phyloP scores from a whole-genome alignment of 2,888 invertebrate genomes.

The Protodeltote pygarga region DNA sequence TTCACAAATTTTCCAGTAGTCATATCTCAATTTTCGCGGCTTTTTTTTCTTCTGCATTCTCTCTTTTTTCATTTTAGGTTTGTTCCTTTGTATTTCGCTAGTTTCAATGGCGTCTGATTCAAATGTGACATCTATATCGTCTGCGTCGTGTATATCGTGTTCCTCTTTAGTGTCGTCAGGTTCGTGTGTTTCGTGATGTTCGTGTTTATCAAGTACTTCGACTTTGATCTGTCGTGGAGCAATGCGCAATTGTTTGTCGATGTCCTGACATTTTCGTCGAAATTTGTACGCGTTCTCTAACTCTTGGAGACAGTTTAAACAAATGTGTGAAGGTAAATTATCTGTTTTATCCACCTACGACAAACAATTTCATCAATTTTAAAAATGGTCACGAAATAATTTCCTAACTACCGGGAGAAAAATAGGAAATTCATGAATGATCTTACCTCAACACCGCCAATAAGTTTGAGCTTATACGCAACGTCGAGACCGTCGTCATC shows the following conservation, averaged over 20 bases:
- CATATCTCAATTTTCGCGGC: constrained; percentile 66
- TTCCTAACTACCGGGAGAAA: too few relatives aligned
- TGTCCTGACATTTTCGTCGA: constrained; percentile 77
- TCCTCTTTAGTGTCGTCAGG: constrained; percentile 41
- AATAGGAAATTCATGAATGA: too few relatives aligned
- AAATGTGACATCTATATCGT: constrained; percentile 53
- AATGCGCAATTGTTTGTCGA: constrained; percentile 67
- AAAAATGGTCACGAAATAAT: not conserved
- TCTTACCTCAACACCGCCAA: constrained; percentile 75
- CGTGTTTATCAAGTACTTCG: constrained; percentile 58
- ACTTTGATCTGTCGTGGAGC: constrained; percentile 61
- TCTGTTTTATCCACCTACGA: constrained; percentile 74
- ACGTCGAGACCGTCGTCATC: constrained; percentile 68
- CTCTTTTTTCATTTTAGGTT: constrained; percentile 44
- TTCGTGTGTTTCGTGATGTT: constrained; percentile 27
- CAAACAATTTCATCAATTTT: not conserved
- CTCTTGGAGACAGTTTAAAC: constrained; percentile 72
- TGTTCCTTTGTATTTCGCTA: constrained; percentile 34
- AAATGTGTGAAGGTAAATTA: constrained; percentile 73
- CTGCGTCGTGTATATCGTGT: constrained; percentile 45
- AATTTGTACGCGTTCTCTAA: constrained; percentile 81
- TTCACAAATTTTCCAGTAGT: constrained; percentile 82
- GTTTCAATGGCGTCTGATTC: constrained; percentile 46
- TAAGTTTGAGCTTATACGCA: constrained; percentile 68
- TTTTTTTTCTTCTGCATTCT: constrained; percentile 63